These are phyloP conservation scores for Casuarius casuarius DNA, from an alignment of 2,113 vertebrate genomes.

Conservation along the genomic window DNA sequence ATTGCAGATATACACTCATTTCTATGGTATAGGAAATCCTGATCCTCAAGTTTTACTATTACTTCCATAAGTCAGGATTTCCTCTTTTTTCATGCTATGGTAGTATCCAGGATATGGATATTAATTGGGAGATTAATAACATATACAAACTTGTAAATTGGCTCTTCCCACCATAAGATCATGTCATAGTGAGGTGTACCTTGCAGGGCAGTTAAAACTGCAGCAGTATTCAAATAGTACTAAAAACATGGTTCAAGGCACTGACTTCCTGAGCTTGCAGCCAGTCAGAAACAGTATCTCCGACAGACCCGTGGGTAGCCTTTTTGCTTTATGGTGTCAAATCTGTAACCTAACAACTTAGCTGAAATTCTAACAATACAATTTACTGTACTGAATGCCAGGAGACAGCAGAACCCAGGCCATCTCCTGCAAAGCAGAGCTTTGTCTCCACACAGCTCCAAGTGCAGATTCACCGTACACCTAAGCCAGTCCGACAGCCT, in stretches of 20 bases:
- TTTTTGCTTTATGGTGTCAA: not conserved
- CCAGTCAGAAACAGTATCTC: not conserved
- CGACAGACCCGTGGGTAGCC: not conserved
- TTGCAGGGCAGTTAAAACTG: not conserved
- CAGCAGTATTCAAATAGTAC: not conserved
- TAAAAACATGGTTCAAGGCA: not conserved
- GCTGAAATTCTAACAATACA: not conserved
- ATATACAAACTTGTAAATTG: not conserved
- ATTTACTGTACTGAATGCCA: not conserved
- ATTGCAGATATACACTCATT: not conserved
- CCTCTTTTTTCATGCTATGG: not conserved
- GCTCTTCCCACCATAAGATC: not conserved
- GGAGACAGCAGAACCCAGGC: not conserved
- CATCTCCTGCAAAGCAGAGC: too few relatives aligned
- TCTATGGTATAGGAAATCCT: not conserved
- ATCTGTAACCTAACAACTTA: not conserved
- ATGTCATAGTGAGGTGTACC: not conserved
- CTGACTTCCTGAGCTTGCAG: not conserved
- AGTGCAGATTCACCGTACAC: too few relatives aligned
- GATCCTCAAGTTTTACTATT: not conserved
- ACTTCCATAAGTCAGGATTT: not conserved
- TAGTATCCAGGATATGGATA: not conserved
- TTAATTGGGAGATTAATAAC: not conserved
- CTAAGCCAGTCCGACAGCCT: too few relatives aligned
- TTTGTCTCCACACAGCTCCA: too few relatives aligned